phyloP scores from a whole-genome alignment of 2,888 invertebrate genomes.

The Baccha elongata region DNA sequence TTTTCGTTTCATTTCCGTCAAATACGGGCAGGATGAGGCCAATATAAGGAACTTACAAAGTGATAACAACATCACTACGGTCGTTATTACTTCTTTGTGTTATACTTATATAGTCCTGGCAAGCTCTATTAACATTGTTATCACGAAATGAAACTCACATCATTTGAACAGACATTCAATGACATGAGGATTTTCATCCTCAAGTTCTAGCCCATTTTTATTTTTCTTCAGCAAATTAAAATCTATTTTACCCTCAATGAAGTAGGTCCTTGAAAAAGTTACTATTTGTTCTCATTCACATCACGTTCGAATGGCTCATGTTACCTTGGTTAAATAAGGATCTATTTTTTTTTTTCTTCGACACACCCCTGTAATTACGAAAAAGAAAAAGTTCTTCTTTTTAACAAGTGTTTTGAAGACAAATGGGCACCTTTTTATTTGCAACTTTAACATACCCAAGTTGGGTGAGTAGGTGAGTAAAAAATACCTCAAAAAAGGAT shows the following conservation, averaged over 20 bases:
- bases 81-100: conserved; percentile 24
- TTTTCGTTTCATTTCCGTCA: not conserved
- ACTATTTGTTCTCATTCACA: conserved; percentile 16
- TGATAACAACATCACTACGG: conserved; percentile 56
- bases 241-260: conserved; percentile 58
- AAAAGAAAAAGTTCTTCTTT: not conserved
- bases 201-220: not conserved
- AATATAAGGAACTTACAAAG: conserved; percentile 57
- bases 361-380: conserved; percentile 13
- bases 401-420: not conserved
- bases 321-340: conserved; percentile 19
- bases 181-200: conserved; percentile 3
- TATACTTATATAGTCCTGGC: no score
- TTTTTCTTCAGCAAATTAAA: conserved; percentile 34
- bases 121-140: conserved; percentile 44
- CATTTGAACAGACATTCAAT: conserved; percentile 21
- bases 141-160: conserved; percentile 52
- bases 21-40: conserved; percentile 7
- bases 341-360: not conserved
- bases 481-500: not conserved
- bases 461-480: not conserved
- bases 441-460: not conserved
- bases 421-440: conserved; percentile 5
- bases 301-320: conserved; percentile 56
- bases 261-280: conserved; percentile 34